Percentiles rank a stretch among this genome's conserved stretches.
These are phyloP conservation scores for Sebastes hopkinsi DNA, from an alignment of 2,797 vertebrate species.

Conservation along the genomic window DNA sequence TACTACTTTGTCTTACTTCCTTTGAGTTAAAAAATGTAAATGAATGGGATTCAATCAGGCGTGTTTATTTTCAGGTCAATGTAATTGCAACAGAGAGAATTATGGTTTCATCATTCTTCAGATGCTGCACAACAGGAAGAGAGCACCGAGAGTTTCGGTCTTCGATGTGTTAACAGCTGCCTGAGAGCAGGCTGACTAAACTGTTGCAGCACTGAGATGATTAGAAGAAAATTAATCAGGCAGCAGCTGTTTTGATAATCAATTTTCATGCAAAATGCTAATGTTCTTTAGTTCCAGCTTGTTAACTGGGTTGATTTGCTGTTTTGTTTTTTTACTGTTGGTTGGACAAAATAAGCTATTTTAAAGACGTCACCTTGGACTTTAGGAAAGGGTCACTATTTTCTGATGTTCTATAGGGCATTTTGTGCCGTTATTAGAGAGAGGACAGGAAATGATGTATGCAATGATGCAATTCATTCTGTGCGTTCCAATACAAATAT, in stretches of 20 bases:
- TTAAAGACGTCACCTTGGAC: not conserved
- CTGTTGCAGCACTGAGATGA: not conserved
- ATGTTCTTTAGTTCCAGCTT: not conserved
- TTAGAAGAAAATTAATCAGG: not conserved
- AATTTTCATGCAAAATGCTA: not conserved
- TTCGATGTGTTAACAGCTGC: not conserved
- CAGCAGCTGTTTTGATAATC: not conserved
- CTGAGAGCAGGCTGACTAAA: not conserved
- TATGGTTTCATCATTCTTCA: not conserved
- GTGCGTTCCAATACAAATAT: too few species aligned
- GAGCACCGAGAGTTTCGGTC: not conserved
- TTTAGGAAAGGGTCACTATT: not conserved
- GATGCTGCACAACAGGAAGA: slow-evolving; percentile 20
- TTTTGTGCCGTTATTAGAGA: not conserved
- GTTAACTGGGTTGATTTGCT: not conserved
- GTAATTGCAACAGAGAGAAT: too few species aligned
- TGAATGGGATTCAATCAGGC: not conserved
- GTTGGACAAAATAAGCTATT: not conserved
- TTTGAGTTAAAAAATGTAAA: not conserved
- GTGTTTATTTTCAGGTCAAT: not conserved
- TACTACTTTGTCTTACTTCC: slow-evolving; percentile 10
- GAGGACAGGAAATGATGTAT: not conserved
- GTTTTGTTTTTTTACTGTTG: not conserved
- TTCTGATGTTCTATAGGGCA: not conserved
- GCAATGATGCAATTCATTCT: too few species aligned